Conservation (phyloP, 2,113 vertebrate genomes). For the Etheostoma cragini region DNA sequence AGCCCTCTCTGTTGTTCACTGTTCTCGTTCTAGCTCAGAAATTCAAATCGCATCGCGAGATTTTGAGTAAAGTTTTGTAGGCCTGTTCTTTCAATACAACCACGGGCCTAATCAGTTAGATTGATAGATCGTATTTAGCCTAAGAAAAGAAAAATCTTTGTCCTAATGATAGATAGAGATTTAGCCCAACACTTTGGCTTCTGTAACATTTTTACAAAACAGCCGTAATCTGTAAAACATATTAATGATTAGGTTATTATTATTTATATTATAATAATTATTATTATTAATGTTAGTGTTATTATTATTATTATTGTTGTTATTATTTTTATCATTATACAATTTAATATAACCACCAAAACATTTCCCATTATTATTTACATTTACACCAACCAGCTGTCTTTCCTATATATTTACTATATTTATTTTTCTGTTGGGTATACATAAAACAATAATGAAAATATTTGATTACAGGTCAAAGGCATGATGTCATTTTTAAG, state of each 20-base stretch:
- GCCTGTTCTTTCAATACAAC: background rate
- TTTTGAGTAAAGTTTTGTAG: background rate
- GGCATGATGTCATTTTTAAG: background rate
- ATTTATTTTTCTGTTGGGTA: background rate
- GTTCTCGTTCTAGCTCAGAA: constrained; percentile 66
- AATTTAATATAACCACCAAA: background rate
- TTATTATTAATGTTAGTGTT: background rate
- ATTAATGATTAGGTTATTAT: background rate
- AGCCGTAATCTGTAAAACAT: background rate
- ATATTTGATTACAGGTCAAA: background rate
- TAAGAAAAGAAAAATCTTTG: too few species aligned
- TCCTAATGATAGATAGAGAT: too few species aligned
- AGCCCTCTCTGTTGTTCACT: constrained; percentile 65
- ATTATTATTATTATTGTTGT: background rate
- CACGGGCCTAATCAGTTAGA: too few species aligned
- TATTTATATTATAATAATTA: background rate
- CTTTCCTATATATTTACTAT: background rate
- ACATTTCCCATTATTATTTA: background rate
- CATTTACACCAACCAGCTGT: background rate
- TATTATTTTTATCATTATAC: background rate
- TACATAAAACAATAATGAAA: background rate
- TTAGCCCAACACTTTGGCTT: background rate
- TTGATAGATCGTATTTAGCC: too few species aligned
- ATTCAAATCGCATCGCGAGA: constrained; percentile 81
- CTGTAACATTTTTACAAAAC: background rate